Evolutionary conservation across 2,888 invertebrate species (phyloP).

Genomic region (Drosophila kambysellisi): DNA sequence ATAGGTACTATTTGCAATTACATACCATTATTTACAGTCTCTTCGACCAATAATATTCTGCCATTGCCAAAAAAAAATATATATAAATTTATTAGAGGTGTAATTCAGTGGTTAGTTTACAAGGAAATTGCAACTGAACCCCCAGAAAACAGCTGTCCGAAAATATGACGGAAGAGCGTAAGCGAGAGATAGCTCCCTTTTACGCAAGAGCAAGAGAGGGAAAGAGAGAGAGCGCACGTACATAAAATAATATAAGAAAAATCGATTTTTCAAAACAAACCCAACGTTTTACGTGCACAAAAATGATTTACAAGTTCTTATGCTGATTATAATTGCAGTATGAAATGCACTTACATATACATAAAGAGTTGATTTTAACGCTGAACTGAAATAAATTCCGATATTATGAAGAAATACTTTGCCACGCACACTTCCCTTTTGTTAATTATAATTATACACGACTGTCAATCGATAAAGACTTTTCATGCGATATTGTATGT

Average conservation of each 20-base stretch:
- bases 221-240: slow-evolving; percentile 17
- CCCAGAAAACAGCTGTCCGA: slow-evolving; percentile 46
- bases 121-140: slow-evolving; percentile 26
- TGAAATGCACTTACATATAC: slow-evolving; percentile 29
- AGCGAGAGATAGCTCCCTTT: neutral
- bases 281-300: slow-evolving; percentile 2
- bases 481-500: slow-evolving; percentile 11
- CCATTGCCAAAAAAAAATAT: slow-evolving; percentile 1
- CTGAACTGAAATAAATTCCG: slow-evolving; percentile 17
- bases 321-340: slow-evolving; percentile 1
- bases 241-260: slow-evolving; percentile 37
- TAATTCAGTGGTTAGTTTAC: slow-evolving; percentile 6
- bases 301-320: neutral
- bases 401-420: slow-evolving; percentile 26
- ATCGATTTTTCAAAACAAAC: slow-evolving; percentile 62
- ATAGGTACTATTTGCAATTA: slow-evolving; percentile 22
- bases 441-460: slow-evolving; percentile 27
- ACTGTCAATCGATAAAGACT: slow-evolving; percentile 34
- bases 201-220: neutral
- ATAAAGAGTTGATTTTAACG: slow-evolving; percentile 4
- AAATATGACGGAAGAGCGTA: neutral
- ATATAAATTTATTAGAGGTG: too few relatives aligned
- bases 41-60: neutral
- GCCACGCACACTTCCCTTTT: slow-evolving; percentile 45
- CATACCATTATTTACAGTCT: slow-evolving; percentile 5